A percentile compares a stretch with the other conserved stretches of the same genome.
Conservation (phyloP, 2,888 invertebrate species). For the Fragum fragum region DNA sequence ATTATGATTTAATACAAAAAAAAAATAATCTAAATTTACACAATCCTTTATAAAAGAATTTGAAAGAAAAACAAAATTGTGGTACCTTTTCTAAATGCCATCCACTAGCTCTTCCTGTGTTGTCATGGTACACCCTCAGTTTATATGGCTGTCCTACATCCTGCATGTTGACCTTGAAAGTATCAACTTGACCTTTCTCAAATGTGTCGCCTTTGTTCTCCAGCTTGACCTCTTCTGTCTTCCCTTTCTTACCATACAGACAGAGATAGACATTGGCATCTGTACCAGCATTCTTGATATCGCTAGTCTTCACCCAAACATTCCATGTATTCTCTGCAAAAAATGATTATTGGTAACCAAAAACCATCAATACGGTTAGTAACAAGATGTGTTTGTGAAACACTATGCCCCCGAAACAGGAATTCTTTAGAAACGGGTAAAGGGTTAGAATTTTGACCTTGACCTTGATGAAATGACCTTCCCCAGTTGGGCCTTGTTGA, state of each 20-base stretch:
- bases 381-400: too few relatives aligned
- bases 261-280: slow-evolving; percentile 85
- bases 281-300: slow-evolving; percentile 85
- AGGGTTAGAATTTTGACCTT: too few relatives aligned
- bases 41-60: too few relatives aligned
- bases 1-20: too few relatives aligned
- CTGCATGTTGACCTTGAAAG: slow-evolving; percentile 83
- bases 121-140: slow-evolving; percentile 86
- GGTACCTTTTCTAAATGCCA: slow-evolving; percentile 86
- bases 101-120: slow-evolving; percentile 83
- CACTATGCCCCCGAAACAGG: too few relatives aligned
- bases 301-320: slow-evolving; percentile 84
- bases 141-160: slow-evolving; percentile 86
- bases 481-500: too few relatives aligned
- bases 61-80: background rate
- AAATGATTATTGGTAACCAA: too few relatives aligned
- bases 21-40: too few relatives aligned
- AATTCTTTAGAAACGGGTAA: too few relatives aligned
- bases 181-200: slow-evolving; percentile 84
- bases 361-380: too few relatives aligned
- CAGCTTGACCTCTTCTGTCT: slow-evolving; percentile 85
- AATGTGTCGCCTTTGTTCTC: slow-evolving; percentile 85
- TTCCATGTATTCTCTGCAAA: slow-evolving; percentile 84
- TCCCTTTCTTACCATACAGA: slow-evolving; percentile 86
- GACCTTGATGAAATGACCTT: too few relatives aligned